A percentile compares a stretch with the other conserved stretches of the same genome.
phyloP scores from a whole-genome alignment of 2,113 vertebrate genomes.

The Centrocercus urophasianus region DNA sequence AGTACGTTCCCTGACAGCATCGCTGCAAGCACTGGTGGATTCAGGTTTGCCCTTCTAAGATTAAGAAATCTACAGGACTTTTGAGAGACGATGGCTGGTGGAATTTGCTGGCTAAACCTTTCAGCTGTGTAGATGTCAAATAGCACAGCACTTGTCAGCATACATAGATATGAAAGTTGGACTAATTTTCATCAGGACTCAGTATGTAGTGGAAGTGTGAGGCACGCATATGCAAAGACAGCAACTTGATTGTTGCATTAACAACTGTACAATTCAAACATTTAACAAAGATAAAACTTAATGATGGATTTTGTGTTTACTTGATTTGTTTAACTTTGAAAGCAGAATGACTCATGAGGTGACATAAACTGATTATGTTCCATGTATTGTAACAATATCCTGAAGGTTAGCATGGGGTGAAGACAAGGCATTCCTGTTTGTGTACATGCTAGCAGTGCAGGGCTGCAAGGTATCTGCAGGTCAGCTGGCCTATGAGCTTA shows the following conservation, averaged over 20 bases:
- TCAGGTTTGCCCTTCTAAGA: slow-evolving; percentile 68
- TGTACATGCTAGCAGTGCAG: not conserved
- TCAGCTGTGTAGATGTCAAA: slow-evolving; percentile 75
- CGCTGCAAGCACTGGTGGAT: slow-evolving; percentile 74
- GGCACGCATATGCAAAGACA: slow-evolving; percentile 38
- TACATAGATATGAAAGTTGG: slow-evolving; percentile 77
- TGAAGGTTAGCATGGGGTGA: not conserved
- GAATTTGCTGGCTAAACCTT: slow-evolving; percentile 79
- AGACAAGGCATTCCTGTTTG: not conserved
- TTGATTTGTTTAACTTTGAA: not conserved
- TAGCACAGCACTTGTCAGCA: slow-evolving; percentile 76
- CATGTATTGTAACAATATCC: not conserved
- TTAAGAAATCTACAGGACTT: slow-evolving; percentile 79
- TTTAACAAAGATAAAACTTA: no score
- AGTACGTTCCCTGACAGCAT: slow-evolving; percentile 44
- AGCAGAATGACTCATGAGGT: not conserved
- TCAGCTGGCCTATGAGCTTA: no score
- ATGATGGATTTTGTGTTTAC: no score
- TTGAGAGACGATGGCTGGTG: slow-evolving; percentile 75
- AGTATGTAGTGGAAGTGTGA: slow-evolving; percentile 78
- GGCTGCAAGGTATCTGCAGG: not conserved
- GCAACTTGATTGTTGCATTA: not conserved
- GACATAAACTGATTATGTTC: not conserved
- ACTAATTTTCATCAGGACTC: slow-evolving; percentile 75
- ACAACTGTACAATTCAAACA: not conserved